These are phyloP conservation scores for Corydoras maculifer DNA, from an alignment of 2,113 vertebrate genomes.

Conservation along the genomic window DNA sequence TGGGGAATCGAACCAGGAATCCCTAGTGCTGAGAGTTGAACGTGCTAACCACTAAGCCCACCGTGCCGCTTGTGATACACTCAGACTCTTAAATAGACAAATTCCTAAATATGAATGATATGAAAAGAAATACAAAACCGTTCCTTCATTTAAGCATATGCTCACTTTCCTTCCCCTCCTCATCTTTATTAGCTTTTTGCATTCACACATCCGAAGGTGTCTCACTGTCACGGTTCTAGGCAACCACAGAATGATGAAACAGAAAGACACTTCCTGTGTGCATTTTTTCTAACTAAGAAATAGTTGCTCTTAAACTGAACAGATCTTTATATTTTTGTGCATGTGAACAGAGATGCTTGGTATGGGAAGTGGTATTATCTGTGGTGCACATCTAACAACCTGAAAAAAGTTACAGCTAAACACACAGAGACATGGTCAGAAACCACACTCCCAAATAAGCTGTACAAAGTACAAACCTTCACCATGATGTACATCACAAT, in stretches of 20 bases:
- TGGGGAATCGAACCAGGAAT: too few relatives aligned
- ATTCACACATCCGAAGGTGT: conserved; percentile 1
- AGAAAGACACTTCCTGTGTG: not conserved
- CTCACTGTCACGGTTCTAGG: not conserved
- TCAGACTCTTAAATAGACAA: too few relatives aligned
- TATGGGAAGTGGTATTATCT: conserved; percentile 5
- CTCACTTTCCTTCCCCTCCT: not conserved
- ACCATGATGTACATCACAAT: conserved; percentile 31
- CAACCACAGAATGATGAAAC: not conserved
- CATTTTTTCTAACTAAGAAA: not conserved
- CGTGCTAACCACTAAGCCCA: too few relatives aligned
- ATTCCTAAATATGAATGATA: too few relatives aligned
- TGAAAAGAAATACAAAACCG: conserved; percentile 1
- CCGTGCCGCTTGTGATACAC: too few relatives aligned
- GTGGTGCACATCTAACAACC: not conserved
- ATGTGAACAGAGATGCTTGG: conserved; percentile 10
- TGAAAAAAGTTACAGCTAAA: not conserved
- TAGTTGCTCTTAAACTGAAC: not conserved
- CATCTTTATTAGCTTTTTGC: conserved; percentile 2
- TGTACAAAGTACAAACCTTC: conserved; percentile 22
- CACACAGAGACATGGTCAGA: not conserved
- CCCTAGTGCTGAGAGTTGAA: too few relatives aligned
- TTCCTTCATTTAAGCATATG: too few relatives aligned
- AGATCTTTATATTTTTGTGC: not conserved
- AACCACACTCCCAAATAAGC: not conserved